phyloP scores from a whole-genome alignment of 2,113 vertebrate genomes.

The Phalacrocorax brasilianus region DNA sequence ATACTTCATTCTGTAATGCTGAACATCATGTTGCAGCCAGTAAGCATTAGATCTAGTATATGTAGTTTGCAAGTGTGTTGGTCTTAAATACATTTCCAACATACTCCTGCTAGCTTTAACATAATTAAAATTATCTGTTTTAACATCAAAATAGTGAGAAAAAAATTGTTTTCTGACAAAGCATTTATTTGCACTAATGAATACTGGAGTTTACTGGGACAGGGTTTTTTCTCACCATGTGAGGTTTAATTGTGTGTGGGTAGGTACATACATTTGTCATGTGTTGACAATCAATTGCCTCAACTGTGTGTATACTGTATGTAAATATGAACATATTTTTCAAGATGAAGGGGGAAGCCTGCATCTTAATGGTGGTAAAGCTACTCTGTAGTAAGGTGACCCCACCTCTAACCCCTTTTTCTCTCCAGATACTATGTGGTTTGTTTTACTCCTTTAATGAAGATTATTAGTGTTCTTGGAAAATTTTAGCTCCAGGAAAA shows the following conservation, averaged over 20 bases:
- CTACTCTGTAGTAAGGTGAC: slow-evolving; percentile 31
- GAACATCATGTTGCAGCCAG: slow-evolving; percentile 32
- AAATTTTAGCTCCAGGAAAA: slow-evolving; percentile 47
- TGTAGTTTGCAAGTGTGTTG: slow-evolving; percentile 27
- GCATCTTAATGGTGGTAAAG: slow-evolving; percentile 55
- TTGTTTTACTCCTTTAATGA: slow-evolving; percentile 43
- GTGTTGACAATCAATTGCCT: slow-evolving; percentile 70
- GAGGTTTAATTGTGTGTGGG: slow-evolving; percentile 62
- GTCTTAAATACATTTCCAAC: slow-evolving; percentile 54
- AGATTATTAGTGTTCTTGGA: slow-evolving; percentile 51
- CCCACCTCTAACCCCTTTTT: slow-evolving; percentile 29
- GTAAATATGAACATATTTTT: slow-evolving; percentile 66
- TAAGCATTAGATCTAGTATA: slow-evolving; percentile 43
- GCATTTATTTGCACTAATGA: slow-evolving; percentile 71
- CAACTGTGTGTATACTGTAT: slow-evolving; percentile 67
- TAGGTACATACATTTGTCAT: slow-evolving; percentile 67
- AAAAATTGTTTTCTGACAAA: slow-evolving; percentile 27
- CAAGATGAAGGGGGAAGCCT: slow-evolving; percentile 31
- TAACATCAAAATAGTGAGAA: slow-evolving; percentile 54
- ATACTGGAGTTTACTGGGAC: slow-evolving; percentile 66
- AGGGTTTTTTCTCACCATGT: slow-evolving; percentile 61
- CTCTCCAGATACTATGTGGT: slow-evolving; percentile 34
- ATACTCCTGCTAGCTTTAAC: slow-evolving; percentile 53
- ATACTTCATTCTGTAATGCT: slow-evolving; percentile 18
- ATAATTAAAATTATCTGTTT: slow-evolving; percentile 12